These are phyloP conservation scores for Sminthurinus signatus DNA, from an alignment of 1,140 invertebrate genomes.

Conservation along the genomic window DNA sequence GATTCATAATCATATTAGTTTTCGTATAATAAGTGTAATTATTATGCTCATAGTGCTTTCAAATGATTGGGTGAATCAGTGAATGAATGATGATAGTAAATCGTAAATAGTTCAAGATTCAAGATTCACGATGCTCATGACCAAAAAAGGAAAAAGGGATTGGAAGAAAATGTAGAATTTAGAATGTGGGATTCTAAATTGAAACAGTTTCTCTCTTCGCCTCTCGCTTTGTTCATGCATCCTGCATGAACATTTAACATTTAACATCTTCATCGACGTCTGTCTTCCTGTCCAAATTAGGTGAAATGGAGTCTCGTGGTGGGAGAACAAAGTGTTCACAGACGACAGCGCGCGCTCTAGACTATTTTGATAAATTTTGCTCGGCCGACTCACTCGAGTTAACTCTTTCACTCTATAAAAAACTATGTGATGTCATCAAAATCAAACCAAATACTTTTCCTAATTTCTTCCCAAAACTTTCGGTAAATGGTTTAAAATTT, in stretches of 20 bases:
- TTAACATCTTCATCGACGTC: too few relatives aligned
- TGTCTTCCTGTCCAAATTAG: not conserved
- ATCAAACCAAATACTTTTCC: slow-evolving; percentile 73
- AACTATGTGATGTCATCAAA: slow-evolving; percentile 77
- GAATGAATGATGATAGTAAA: too few relatives aligned
- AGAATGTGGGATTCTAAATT: not conserved
- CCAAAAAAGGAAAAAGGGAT: too few relatives aligned
- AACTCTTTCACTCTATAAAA: slow-evolving; percentile 66
- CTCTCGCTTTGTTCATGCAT: not conserved
- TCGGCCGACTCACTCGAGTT: slow-evolving; percentile 81
- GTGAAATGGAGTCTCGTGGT: not conserved
- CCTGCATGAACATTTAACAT: too few relatives aligned
- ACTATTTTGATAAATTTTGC: slow-evolving; percentile 86
- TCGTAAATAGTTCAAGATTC: too few relatives aligned
- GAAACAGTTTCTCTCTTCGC: not conserved
- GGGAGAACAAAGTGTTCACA: slow-evolving; percentile 15
- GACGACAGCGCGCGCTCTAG: slow-evolving; percentile 59
- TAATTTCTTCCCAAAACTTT: slow-evolving; percentile 83
- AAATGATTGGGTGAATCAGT: too few relatives aligned
- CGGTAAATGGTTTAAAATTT: too few relatives aligned
- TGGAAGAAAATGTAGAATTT: too few relatives aligned
- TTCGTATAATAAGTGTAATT: too few relatives aligned
- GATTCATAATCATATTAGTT: too few relatives aligned
- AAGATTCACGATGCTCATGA: too few relatives aligned
- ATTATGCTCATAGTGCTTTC: too few relatives aligned